Evolutionary conservation across 2,888 invertebrate genomes (phyloP).

Genomic region (Polyommatus icarus): DNA sequence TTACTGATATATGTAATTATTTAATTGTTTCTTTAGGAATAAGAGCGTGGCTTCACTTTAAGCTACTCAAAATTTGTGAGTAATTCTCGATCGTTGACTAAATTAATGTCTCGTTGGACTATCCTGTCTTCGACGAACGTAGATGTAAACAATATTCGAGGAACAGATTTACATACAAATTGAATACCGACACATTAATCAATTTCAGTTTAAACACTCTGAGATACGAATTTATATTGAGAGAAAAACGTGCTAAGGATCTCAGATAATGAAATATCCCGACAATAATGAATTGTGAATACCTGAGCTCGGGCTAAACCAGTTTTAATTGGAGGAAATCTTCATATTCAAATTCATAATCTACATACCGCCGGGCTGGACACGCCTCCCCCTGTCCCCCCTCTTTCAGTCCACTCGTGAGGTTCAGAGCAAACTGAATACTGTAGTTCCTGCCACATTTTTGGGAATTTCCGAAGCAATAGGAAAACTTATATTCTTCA

Average conservation of each 20-base stretch:
- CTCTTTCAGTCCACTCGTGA: neutral
- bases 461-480: neutral
- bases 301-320: neutral
- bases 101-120: neutral
- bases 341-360: conserved; percentile 25
- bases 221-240: neutral
- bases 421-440: neutral
- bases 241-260: neutral
- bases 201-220: neutral
- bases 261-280: conserved; percentile 3
- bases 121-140: neutral
- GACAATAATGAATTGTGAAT: neutral
- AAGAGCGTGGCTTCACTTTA: too few relatives aligned
- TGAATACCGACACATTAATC: neutral
- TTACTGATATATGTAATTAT: too few relatives aligned
- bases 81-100: neutral
- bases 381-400: neutral
- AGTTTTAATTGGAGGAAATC: conserved; percentile 5
- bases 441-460: neutral
- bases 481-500: neutral
- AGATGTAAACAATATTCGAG: neutral
- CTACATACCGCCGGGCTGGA: neutral
- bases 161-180: neutral
- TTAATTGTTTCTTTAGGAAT: too few relatives aligned
- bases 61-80: too few relatives aligned